Base-by-base conservation (phyloP, 2,888 invertebrate genomes). In the Drosophila helvetica region DNA sequence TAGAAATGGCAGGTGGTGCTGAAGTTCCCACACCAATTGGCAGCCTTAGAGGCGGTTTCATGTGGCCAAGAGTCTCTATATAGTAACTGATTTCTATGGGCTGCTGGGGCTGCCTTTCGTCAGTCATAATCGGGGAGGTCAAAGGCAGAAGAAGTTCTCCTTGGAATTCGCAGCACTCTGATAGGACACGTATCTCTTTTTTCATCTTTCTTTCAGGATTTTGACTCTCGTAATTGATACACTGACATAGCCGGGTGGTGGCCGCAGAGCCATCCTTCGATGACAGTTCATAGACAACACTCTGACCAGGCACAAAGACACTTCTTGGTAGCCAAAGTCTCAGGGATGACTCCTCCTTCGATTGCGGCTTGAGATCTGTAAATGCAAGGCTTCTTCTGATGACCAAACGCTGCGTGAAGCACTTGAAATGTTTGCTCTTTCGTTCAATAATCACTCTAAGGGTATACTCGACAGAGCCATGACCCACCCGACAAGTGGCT, bases 221-320 rank as follows among this genome's bases (percentile, higher is more conserved):
- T 1, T 62, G 55, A 22, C 81, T 72, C 15, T 58, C 43, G 50
- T 79, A 89, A 4, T 9, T 61, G 18, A 75, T 70, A 15, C 55
- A 53, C 46, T 84, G 86, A n/a, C 71, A 87, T 15, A 89, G 67
- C 2, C 89, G 77, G 0, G 76, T 76, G 1, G 33, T 8, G 4
- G 61, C 9, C 7, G 50, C 18, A 1, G 25, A 12, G 0, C 18
- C 52, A n/a, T 42, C 47, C 3, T 45, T 30, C 1, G 56, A n/a
- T 1, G 47, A n/a, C 47, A 88, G 27, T 12, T 61, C 57, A 59
- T 68, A 88, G 47, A 27, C 25, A 5, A 89, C 67, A 10, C 38
- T 54, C 43, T 89, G 89, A 0, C 90, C 90, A 0, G 89, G 89
- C 52, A 79, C 87, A 61, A 68, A 88, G 8, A 79, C 71, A 55